Percentiles rank a stretch among this genome's conserved stretches.
Conservation (phyloP, 2,888 invertebrate genomes). For the Sinohyriopsis cumingii region DNA sequence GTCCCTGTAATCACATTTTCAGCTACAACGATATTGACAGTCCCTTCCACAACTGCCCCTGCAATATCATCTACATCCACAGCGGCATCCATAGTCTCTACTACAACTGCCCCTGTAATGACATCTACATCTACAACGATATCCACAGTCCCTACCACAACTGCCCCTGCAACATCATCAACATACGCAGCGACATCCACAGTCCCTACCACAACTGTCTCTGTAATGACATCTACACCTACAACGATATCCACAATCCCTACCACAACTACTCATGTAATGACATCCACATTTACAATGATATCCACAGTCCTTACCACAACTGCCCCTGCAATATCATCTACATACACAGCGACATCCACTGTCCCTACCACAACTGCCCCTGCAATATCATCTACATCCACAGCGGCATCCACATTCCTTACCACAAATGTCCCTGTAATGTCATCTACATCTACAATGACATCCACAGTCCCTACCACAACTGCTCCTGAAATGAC, state of each 20-base stretch:
- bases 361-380: not conserved
- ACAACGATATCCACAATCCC: too few relatives aligned
- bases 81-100: not conserved
- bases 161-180: too few relatives aligned
- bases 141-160: too few relatives aligned
- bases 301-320: too few relatives aligned
- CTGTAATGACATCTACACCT: too few relatives aligned
- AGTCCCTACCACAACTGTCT: too few relatives aligned
- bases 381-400: not conserved
- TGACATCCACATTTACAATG: too few relatives aligned
- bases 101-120: not conserved
- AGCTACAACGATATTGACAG: not conserved
- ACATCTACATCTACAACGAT: constrained; percentile 3
- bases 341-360: not conserved
- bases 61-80: not conserved
- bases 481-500: not conserved
- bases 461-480: not conserved
- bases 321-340: too few relatives aligned
- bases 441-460: not conserved
- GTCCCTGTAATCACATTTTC: too few relatives aligned
- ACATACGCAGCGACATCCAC: not conserved
- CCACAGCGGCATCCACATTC: too few relatives aligned
- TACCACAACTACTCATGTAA: too few relatives aligned
- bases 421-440: not conserved
- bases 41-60: not conserved